Evolutionary conservation across 2,797 vertebrate species (phyloP).

Genomic region (Phalloptychus januarius): DNA sequence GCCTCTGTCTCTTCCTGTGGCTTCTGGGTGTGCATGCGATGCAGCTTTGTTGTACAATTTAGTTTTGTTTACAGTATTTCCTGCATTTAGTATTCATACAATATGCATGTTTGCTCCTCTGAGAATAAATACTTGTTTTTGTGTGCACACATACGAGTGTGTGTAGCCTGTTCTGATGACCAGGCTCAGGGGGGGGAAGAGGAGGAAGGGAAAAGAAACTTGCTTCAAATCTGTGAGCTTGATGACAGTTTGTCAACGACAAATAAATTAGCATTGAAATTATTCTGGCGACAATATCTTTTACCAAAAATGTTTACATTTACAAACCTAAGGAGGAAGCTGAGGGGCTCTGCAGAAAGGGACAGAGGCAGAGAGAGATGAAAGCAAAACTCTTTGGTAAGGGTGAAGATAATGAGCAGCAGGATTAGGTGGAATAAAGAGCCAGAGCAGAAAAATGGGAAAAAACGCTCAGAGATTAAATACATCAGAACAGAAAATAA

Average conservation of each 20-base stretch:
- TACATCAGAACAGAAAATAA: slow-evolving; percentile 47
- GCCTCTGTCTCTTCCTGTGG: not conserved
- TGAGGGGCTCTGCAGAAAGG: slow-evolving; percentile 32
- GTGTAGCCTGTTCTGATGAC: slow-evolving; percentile 61
- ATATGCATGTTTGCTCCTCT: slow-evolving; percentile 47
- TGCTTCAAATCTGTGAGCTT: slow-evolving; percentile 70
- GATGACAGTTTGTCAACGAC: slow-evolving; percentile 75
- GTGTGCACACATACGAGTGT: slow-evolving; percentile 26
- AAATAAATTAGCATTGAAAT: slow-evolving; percentile 80
- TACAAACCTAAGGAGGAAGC: slow-evolving; percentile 46
- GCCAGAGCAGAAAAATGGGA: slow-evolving; percentile 39
- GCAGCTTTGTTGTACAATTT: slow-evolving; percentile 24
- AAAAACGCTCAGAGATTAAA: slow-evolving; percentile 60
- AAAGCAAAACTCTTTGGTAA: slow-evolving; percentile 21
- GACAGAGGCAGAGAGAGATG: slow-evolving; percentile 16
- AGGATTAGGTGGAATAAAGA: slow-evolving; percentile 61
- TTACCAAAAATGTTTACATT: slow-evolving; percentile 72
- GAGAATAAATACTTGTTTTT: slow-evolving; percentile 45
- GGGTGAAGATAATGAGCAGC: slow-evolving; percentile 47
- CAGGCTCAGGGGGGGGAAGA: slow-evolving; percentile 32
- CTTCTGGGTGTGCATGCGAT: slow-evolving; percentile 1
- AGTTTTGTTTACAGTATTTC: slow-evolving; percentile 34
- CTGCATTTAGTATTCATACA: slow-evolving; percentile 32
- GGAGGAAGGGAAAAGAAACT: slow-evolving; percentile 12
- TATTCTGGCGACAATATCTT: slow-evolving; percentile 67